Evolutionary conservation across 2,113 vertebrate genomes (phyloP), one percentile per base, ranked within the genome.

Genomic region (Isurus oxyrinchus): DNA sequence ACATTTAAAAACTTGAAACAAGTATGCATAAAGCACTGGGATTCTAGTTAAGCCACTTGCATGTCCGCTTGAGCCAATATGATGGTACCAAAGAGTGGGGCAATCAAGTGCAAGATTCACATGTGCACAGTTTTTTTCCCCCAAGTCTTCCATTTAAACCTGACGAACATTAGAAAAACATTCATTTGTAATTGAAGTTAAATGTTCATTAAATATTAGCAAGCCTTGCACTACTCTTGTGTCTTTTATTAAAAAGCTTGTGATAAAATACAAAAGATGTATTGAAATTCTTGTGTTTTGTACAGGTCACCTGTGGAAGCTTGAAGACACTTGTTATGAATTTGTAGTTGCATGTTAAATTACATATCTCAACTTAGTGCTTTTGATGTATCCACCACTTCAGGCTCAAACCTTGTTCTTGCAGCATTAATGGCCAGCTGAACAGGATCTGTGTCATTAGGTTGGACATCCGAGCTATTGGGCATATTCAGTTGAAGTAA

Each of bases 71-170:
- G n/a, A 63, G 14, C 40, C 66, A 44, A 66, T 31, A 19, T 21
- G 10, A 31, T 49, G 3, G 94, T 67, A 69, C 94, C 94, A 95
- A 94, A 94, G 91, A 94, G 63, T 44, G 61, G 61, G n/a, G 35
- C 61, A 66, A 67, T 94, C 40, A 57, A 57, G 88, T 91, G 88
- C 31, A 59, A 91, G 55, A 40, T 84, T 91, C 88, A 95, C 31
- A 67, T 31, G 23, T 44, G 61, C 23, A 31, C 55, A 66, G 61
- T 94, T 95, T 23, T 49, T 95, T 95, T 69, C 49, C 44, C 44
- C 44, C 40, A 72, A 72, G 94, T 95, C 94, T 95, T 95, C 94
- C 94, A 95, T 95, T 72, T 49, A 72, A 95, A 95, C n/a, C n/a
- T 94, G 55, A n/a, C 94, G 19, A 53, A 63, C 31, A 49, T 49